Conservation (phyloP, 2,888 invertebrate genomes). For the Thelaira solivaga region DNA sequence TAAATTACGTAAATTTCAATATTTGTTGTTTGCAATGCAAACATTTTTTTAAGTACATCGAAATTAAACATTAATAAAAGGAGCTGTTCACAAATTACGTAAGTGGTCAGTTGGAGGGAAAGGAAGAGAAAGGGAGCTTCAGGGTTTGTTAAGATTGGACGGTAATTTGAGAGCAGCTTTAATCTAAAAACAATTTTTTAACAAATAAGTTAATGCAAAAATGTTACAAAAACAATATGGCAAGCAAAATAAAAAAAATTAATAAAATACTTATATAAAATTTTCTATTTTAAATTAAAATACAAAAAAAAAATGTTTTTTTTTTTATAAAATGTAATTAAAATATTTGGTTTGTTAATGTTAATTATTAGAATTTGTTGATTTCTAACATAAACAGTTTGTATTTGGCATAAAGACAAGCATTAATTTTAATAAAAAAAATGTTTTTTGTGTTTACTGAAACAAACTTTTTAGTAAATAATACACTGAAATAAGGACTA, state of each 20-base stretch:
- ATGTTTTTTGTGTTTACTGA: slow-evolving; percentile 9
- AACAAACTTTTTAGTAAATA: slow-evolving; percentile 46
- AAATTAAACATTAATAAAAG: slow-evolving; percentile 5
- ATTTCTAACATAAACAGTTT: neutral
- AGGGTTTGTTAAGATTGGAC: too few relatives aligned
- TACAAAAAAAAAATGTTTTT: neutral
- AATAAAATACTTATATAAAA: neutral
- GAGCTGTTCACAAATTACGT: too few relatives aligned
- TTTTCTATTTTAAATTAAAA: too few relatives aligned
- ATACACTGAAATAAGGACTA: slow-evolving; percentile 70
- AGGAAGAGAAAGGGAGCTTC: too few relatives aligned
- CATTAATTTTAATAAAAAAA: slow-evolving; percentile 17
- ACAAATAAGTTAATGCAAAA: slow-evolving; percentile 33
- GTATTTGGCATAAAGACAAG: slow-evolving; percentile 9
- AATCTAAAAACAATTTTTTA: slow-evolving; percentile 24
- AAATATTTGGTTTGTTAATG: slow-evolving; percentile 11
- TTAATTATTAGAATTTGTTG: neutral
- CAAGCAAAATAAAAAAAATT: slow-evolving; percentile 29
- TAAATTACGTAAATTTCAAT: slow-evolving; percentile 14
- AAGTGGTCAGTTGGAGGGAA: too few relatives aligned
- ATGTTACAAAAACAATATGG: slow-evolving; percentile 38
- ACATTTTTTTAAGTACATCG: slow-evolving; percentile 23
- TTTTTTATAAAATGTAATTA: slow-evolving; percentile 1
- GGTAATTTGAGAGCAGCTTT: too few relatives aligned
- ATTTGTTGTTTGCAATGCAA: neutral